Conservation (phyloP, 2,113 vertebrate species). For the Uropsilus gracilis region DNA sequence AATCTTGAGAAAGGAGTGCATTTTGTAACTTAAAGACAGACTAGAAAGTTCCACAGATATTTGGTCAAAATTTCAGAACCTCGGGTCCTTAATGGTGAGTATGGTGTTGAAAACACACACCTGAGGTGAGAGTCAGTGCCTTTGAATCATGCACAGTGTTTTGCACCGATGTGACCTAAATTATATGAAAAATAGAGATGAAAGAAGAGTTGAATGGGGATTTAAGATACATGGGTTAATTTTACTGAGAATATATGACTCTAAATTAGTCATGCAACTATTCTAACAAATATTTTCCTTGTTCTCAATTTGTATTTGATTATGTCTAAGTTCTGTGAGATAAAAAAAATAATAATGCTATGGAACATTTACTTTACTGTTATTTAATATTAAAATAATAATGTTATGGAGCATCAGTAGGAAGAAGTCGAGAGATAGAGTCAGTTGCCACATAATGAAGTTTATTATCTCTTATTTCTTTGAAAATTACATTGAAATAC, state of each 20-base stretch:
- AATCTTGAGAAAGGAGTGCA: conserved; percentile 48
- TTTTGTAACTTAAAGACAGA: background rate
- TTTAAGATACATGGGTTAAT: background rate
- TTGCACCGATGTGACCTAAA: no score
- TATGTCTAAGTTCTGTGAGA: background rate
- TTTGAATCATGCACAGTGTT: no score
- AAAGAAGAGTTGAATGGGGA: background rate
- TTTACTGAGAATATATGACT: background rate
- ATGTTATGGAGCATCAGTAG: background rate
- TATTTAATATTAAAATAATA: no score
- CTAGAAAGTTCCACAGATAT: background rate
- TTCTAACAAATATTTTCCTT: background rate
- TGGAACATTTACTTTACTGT: no score
- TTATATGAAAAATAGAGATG: background rate
- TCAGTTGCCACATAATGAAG: background rate
- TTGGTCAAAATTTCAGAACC: background rate
- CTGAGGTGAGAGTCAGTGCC: no score
- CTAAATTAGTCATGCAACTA: background rate
- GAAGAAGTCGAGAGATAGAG: background rate
- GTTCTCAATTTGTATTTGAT: background rate
- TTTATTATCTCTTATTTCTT: conserved; percentile 18
- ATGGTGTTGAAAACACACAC: no score
- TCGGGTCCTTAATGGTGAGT: no score
- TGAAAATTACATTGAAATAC: background rate
- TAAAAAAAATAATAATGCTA: background rate